Evolutionary conservation across 2,888 invertebrate species (phyloP), one percentile per base, ranked within the genome.

Genomic region (Polyommatus icarus): DNA sequence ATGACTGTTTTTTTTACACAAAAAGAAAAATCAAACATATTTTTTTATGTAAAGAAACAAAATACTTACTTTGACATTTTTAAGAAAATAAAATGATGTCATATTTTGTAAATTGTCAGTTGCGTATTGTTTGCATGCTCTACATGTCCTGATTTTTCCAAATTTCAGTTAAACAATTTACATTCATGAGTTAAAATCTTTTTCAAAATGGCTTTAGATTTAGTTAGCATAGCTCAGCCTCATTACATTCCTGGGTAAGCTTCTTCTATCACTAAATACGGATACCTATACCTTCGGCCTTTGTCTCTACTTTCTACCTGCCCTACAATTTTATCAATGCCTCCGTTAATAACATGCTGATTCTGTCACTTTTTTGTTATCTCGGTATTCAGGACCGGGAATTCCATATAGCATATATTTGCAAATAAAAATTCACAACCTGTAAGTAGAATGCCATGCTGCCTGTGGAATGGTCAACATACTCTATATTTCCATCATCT

Each of bases 161-260:
- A 67, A 67, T 76, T 59, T 61, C 12, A 24, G 50, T 36, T 46
- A 20, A 32, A 32, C 24, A 40, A 24, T 77, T 12, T 18, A 83
- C 83, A 83, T 83, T 83, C 12, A 84, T 84, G 83, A 82, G 81
- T 84, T 79, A 79, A 78, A 77, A 72, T 57, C 71, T 59, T 46
- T 20, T 57, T 61, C 57, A 79, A 81, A 87, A 93, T 94, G 94
- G 94, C 94, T 81, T 89, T 95, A 88, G 95, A 95, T 85, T 89
- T 95, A 83, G 94, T 95, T 83, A 91, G 92, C 81, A 96, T 96
- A 50, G 95, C 96, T 54, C 95, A 96, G 84, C 97, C 97, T 0
- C 96, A 97, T 89, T 96, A 96, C 80, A 95, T 97, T 80, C 97
- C 97, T 76, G 97, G 97, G 96, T 97, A 92, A 90, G 92, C 87